A percentile compares a stretch with the other conserved stretches of the same genome.
Conservation (phyloP, 1,140 invertebrate genomes). For the Drosophila nigrodunni region DNA sequence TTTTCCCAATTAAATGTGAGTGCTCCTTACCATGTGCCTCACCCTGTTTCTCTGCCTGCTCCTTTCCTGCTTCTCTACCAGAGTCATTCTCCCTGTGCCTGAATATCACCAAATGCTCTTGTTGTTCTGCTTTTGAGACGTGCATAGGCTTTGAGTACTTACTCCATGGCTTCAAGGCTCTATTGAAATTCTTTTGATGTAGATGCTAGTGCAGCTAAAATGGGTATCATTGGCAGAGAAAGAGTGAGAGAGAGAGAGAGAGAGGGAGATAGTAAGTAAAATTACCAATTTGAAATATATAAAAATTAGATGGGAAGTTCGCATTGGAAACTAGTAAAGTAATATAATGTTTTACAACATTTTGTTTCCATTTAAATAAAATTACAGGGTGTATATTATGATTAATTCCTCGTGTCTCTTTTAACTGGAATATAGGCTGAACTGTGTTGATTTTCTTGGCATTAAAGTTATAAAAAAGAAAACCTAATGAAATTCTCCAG, state of each 20-base stretch:
- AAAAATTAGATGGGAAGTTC: no score
- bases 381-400: no score
- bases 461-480: no score
- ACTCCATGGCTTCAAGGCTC: constrained; percentile 1
- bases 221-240: not conserved
- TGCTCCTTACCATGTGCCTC: constrained; percentile 31
- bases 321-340: no score
- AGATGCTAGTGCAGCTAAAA: not conserved
- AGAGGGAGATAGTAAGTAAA: not conserved
- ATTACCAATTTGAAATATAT: no score
- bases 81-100: not conserved
- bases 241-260: not conserved
- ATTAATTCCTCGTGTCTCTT: no score
- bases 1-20: constrained; percentile 69
- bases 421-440: no score
- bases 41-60: constrained; percentile 30
- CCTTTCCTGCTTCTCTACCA: not conserved
- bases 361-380: no score
- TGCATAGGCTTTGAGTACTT: not conserved
- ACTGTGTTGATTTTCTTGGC: no score
- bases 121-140: not conserved
- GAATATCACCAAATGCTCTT: not conserved
- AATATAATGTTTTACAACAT: no score
- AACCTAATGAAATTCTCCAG: no score
- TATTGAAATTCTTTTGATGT: constrained; percentile 39